A percentile compares a stretch with the other conserved stretches of the same genome.
These are phyloP conservation scores for Neostethus bicornis DNA, from an alignment of 2,797 vertebrate species.

Conservation along the genomic window DNA sequence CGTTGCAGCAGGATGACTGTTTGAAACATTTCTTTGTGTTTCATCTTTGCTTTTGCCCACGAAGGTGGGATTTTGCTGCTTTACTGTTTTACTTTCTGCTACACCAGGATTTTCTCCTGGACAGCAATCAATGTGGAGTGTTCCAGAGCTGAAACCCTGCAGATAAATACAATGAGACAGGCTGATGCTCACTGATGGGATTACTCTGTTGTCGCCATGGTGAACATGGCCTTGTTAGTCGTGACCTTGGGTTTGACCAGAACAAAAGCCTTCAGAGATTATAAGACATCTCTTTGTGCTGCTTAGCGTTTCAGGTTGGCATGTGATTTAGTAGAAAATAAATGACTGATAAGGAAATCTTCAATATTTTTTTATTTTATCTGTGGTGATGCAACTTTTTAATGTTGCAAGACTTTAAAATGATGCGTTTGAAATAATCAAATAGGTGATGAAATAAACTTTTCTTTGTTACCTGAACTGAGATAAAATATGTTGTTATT, in stretches of 20 bases:
- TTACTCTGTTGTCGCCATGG: constrained; percentile 66
- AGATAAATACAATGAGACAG: constrained; percentile 68
- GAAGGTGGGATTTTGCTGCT: constrained; percentile 33
- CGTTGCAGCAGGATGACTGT: constrained; percentile 6
- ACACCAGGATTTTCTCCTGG: constrained; percentile 45
- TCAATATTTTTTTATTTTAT: not conserved
- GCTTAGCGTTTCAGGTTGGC: constrained; percentile 6
- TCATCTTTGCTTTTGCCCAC: constrained; percentile 15
- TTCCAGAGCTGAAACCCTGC: constrained; percentile 59
- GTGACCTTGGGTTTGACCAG: constrained; percentile 59
- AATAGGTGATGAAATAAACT: no score
- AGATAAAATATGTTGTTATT: not conserved
- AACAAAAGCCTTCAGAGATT: constrained; percentile 49
- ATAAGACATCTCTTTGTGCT: constrained; percentile 27
- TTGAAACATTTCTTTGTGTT: not conserved
- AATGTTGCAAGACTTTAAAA: not conserved
- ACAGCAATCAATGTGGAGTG: constrained; percentile 61
- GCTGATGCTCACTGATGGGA: constrained; percentile 72
- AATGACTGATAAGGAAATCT: not conserved
- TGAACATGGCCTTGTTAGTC: constrained; percentile 61
- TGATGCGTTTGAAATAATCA: constrained; percentile 3
- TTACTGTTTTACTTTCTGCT: constrained; percentile 40
- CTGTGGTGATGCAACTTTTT: not conserved
- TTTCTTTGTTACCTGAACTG: no score
- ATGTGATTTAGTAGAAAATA: constrained; percentile 1